Percentiles rank a stretch among this genome's conserved stretches.
These are phyloP conservation scores for Pandion haliaetus DNA, from an alignment of 2,113 vertebrate genomes.

Conservation along the genomic window DNA sequence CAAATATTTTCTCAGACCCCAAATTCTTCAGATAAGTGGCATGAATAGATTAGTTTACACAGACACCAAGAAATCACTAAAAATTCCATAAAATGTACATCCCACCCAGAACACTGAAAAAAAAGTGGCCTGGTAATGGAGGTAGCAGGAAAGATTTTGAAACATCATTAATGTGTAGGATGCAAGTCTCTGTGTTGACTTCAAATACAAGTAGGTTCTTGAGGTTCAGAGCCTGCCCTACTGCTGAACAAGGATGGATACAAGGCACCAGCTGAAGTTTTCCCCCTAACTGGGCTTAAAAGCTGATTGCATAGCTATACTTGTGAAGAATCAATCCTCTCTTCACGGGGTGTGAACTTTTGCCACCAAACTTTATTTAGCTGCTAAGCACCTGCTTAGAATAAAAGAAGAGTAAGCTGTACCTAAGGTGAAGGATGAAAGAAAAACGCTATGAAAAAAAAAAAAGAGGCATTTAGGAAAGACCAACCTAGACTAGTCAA, in stretches of 20 bases:
- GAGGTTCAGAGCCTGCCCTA: not conserved
- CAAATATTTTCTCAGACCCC: not conserved
- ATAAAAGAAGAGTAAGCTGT: not conserved
- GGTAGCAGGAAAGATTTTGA: not conserved
- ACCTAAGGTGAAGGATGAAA: not conserved
- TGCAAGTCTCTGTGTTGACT: not conserved
- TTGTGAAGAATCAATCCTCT: not conserved
- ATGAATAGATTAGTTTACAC: not conserved
- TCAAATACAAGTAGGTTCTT: not conserved
- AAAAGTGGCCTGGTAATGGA: not conserved
- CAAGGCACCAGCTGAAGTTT: not conserved
- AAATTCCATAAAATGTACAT: not conserved
- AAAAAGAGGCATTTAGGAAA: not conserved
- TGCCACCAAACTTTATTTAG: not conserved
- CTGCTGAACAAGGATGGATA: not conserved
- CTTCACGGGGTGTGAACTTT: not conserved
- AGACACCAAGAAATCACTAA: not conserved
- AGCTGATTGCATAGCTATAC: not conserved
- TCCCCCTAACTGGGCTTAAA: not conserved
- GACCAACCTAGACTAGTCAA: not conserved
- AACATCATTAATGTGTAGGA: not conserved
- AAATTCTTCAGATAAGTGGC: not conserved
- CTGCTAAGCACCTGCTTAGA: not conserved
- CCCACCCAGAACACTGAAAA: not conserved
- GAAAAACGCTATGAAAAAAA: not conserved